Conservation (phyloP, 2,888 invertebrate species). For the Hipparchia sbordonii region DNA sequence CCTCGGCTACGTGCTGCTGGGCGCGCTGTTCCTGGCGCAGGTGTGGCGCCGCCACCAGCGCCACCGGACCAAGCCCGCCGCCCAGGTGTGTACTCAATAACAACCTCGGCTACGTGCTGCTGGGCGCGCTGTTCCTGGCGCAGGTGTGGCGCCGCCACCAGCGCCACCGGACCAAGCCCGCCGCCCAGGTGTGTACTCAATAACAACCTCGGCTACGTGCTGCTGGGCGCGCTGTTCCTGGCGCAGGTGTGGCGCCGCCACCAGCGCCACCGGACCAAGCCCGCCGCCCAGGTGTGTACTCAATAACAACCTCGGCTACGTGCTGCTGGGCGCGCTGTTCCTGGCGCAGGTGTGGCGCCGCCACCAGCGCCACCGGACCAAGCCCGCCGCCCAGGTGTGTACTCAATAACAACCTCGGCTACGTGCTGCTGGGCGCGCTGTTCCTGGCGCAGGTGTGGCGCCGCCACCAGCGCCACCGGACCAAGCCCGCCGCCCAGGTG, state of each 20-base stretch:
- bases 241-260: constrained; percentile 82
- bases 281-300: constrained; percentile 83
- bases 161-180: constrained; percentile 47
- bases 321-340: constrained; percentile 90
- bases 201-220: constrained; percentile 92
- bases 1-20: constrained; percentile 91
- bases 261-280: constrained; percentile 48
- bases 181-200: constrained; percentile 86
- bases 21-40: constrained; percentile 88
- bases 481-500: constrained; percentile 58
- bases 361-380: constrained; percentile 52
- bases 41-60: constrained; percentile 74
- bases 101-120: constrained; percentile 91
- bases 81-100: constrained; percentile 88
- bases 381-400: constrained; percentile 77
- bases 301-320: constrained; percentile 93
- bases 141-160: constrained; percentile 81
- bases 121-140: constrained; percentile 89
- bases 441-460: constrained; percentile 87
- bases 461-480: constrained; percentile 54
- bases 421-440: constrained; percentile 89
- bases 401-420: constrained; percentile 94
- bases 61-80: constrained; percentile 46
- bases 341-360: constrained; percentile 84
- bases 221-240: constrained; percentile 90